These are phyloP conservation scores for Spisula solida DNA, from an alignment of 2,888 invertebrate genomes.

Conservation along the genomic window DNA sequence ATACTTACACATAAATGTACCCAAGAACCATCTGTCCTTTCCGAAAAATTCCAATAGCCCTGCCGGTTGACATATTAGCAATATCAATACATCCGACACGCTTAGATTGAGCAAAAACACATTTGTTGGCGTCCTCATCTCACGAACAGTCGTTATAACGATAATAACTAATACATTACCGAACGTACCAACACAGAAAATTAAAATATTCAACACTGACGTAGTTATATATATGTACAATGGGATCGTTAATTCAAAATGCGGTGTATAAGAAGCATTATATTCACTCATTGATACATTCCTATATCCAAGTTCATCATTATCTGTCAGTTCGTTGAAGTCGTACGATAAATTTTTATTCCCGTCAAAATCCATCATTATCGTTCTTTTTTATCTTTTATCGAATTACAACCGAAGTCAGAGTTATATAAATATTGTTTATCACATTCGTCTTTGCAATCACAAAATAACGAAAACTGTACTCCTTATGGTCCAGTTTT, in stretches of 20 bases:
- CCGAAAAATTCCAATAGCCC: constrained; percentile 25
- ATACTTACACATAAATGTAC: constrained; percentile 32
- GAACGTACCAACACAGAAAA: constrained; percentile 11
- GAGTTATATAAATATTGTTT: too few species aligned
- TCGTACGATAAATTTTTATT: neutral
- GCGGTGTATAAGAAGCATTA: neutral
- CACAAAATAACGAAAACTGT: too few species aligned
- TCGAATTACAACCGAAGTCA: too few species aligned
- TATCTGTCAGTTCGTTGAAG: neutral
- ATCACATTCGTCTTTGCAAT: too few species aligned
- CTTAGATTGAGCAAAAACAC: constrained; percentile 27
- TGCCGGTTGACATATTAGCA: constrained; percentile 24
- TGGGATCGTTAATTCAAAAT: neutral
- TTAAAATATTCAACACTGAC: neutral
- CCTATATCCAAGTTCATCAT: neutral
- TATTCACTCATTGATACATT: neutral
- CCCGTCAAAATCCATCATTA: neutral
- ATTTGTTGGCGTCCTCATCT: constrained; percentile 33
- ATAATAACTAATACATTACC: constrained; percentile 20
- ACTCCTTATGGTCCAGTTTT: too few species aligned
- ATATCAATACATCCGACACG: neutral
- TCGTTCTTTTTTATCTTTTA: neutral
- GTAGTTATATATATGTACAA: constrained; percentile 17
- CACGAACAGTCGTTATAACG: neutral
- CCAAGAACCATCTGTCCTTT: constrained; percentile 30